Conservation (phyloP, 2,888 invertebrate species). For the Cyclophora albipunctata region DNA sequence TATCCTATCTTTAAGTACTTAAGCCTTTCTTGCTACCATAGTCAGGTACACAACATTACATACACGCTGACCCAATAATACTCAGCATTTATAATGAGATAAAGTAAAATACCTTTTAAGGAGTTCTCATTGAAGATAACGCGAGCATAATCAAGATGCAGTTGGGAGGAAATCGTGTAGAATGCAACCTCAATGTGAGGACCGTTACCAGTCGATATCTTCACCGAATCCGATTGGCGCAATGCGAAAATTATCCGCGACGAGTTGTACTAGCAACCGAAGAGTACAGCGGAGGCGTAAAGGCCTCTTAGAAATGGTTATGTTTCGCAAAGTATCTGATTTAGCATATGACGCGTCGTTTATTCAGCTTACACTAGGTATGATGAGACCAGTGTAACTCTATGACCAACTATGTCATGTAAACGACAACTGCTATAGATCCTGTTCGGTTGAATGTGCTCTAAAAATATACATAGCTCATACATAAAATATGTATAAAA, state of each 20-base stretch:
- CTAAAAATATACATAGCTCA: too few species aligned
- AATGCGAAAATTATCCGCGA: conserved; percentile 68
- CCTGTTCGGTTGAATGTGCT: too few species aligned
- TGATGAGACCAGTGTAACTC: conserved; percentile 57
- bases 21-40: too few species aligned
- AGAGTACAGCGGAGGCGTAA: conserved; percentile 57
- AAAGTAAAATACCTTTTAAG: conserved; percentile 16
- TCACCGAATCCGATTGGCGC: conserved; percentile 60
- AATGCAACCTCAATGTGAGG: conserved; percentile 56
- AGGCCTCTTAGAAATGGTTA: conserved; percentile 60
- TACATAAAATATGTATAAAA: too few species aligned
- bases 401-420: conserved; percentile 39
- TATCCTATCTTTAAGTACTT: too few species aligned
- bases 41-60: too few species aligned
- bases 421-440: too few species aligned
- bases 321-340: conserved; percentile 69
- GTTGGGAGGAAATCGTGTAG: conserved; percentile 47
- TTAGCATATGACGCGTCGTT: conserved; percentile 59
- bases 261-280: conserved; percentile 19
- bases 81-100: too few species aligned
- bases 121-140: conserved; percentile 38
- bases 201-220: conserved; percentile 64
- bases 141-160: conserved; percentile 44
- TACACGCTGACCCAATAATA: too few species aligned
- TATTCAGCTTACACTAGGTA: conserved; percentile 51